A percentile compares a stretch with the other conserved stretches of the same genome.
phyloP scores from a whole-genome alignment of 2,888 invertebrate species.

The Thymelicus lineola region DNA sequence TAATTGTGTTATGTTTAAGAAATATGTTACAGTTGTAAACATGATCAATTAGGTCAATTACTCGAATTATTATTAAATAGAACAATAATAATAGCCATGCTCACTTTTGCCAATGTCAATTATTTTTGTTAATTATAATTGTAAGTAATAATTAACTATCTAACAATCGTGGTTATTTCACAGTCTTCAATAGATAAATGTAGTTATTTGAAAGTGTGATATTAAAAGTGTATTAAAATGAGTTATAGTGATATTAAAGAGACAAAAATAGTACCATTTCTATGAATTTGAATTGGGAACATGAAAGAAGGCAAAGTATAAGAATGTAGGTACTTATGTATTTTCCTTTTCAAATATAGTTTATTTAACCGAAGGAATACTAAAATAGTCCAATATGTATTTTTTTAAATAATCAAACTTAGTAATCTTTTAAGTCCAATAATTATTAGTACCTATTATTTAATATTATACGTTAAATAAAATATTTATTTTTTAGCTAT shows the following conservation, averaged over 20 bases:
- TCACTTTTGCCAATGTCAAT: slow-evolving; percentile 30
- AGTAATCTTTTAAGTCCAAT: too few relatives aligned
- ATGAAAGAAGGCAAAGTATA: slow-evolving; percentile 18
- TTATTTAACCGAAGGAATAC: too few relatives aligned
- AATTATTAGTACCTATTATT: too few relatives aligned
- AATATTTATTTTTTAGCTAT: too few relatives aligned
- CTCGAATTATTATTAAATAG: slow-evolving; percentile 9
- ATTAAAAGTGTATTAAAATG: slow-evolving; percentile 3
- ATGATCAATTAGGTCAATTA: slow-evolving; percentile 27
- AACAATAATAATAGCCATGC: not conserved
- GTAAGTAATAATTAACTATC: slow-evolving; percentile 13
- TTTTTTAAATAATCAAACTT: too few relatives aligned
- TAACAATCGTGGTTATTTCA: not conserved
- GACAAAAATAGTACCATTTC: slow-evolving; percentile 14
- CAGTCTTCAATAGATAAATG: not conserved
- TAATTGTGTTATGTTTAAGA: not conserved
- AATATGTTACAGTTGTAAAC: not conserved
- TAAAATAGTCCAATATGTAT: too few relatives aligned
- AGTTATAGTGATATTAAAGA: not conserved
- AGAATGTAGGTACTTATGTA: slow-evolving; percentile 18
- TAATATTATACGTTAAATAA: too few relatives aligned
- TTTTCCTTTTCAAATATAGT: not conserved
- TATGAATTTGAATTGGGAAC: slow-evolving; percentile 6
- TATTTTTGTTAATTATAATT: slow-evolving; percentile 36
- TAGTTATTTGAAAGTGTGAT: slow-evolving; percentile 14